Base-by-base conservation (phyloP, 1,140 invertebrate genomes). In the Rhynchophorus ferrugineus region DNA sequence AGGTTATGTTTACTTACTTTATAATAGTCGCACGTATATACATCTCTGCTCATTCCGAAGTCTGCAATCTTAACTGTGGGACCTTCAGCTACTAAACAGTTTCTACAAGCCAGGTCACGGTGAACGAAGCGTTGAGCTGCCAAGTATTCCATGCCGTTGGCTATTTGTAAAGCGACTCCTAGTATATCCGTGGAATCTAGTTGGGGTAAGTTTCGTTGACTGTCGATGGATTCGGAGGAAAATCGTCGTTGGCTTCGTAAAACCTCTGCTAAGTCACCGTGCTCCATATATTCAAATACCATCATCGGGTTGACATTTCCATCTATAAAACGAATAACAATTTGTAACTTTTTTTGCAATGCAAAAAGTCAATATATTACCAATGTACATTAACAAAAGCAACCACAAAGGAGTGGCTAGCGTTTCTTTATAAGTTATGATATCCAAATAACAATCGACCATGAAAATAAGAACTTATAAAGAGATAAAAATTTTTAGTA, bases 11-110 rank as follows among this genome's bases (percentile, higher is more conserved):
- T 17, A 41, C 51, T 69, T 69, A 88, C 86, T 76, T 89, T 93
- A 69, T 94, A 95, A 71, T 95, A 95, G 66, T 94, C 90, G 61
- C 87, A 89, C 0, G 88, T 91, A 71, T 94, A 93, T 5, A 94
- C 82, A 66, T 93, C 87, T 39, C 91, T 70, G 19, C 89, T 90
- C 82, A 94, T 86, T 13, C 91, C 91, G 67, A 95, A 93, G 69
- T 95, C 91, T 0, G 90, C 89, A 45, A 92, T 91, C 76, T 94
- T 95, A 0, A 93, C 87, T 0, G 78, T 71, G 2, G 92, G 75
- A 39, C 82, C 80, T 1, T 79, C 75, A 2, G 88, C 87, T 1
- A 96, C 89, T 0, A 95, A 72, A 64, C 92, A 92, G 71, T 96
- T 96, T 54, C 91, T 77, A 43, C 91, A 91, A 0, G 92, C 91